These are phyloP conservation scores for Agonopterix alstromeriana DNA, from an alignment of 2,888 invertebrate species.

Conservation along the genomic window DNA sequence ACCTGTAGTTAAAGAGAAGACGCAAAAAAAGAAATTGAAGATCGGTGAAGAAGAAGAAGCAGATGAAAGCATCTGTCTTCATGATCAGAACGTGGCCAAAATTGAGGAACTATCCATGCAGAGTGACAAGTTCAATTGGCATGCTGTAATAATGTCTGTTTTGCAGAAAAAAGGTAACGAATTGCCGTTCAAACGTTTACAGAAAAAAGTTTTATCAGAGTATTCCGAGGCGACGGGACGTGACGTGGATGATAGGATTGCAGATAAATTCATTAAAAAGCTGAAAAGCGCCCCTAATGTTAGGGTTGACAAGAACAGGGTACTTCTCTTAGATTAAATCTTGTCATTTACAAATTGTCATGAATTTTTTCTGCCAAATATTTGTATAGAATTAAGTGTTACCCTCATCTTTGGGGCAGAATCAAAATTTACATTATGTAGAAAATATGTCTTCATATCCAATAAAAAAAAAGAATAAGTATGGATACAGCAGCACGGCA, in stretches of 20 bases:
- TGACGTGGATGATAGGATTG: slow-evolving; percentile 78
- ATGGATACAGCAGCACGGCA: no score
- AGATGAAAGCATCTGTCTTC: slow-evolving; percentile 54
- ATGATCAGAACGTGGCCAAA: slow-evolving; percentile 66
- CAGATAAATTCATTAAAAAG: slow-evolving; percentile 84
- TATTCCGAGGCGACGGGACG: slow-evolving; percentile 72
- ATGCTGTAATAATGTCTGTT: slow-evolving; percentile 63
- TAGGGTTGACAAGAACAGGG: slow-evolving; percentile 78
- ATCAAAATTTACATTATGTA: no score
- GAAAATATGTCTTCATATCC: no score
- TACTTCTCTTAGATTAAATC: slow-evolving; percentile 36
- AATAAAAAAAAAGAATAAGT: no score
- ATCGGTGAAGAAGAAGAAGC: slow-evolving; percentile 41
- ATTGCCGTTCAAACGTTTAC: slow-evolving; percentile 82
- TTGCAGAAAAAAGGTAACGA: slow-evolving; percentile 77
- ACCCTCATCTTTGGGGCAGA: no score
- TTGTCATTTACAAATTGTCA: no score
- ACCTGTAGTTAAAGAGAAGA: slow-evolving; percentile 26
- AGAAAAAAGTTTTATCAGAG: slow-evolving; percentile 84
- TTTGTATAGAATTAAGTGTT: no score
- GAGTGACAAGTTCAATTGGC: slow-evolving; percentile 63
- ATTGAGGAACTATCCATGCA: slow-evolving; percentile 41
- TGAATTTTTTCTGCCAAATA: no score
- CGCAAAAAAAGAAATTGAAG: slow-evolving; percentile 56
- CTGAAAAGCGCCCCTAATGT: slow-evolving; percentile 81